Percentiles rank a stretch among this genome's conserved stretches.
Conservation (phyloP, 2,113 vertebrate genomes). For the Heterocephalus glaber region DNA sequence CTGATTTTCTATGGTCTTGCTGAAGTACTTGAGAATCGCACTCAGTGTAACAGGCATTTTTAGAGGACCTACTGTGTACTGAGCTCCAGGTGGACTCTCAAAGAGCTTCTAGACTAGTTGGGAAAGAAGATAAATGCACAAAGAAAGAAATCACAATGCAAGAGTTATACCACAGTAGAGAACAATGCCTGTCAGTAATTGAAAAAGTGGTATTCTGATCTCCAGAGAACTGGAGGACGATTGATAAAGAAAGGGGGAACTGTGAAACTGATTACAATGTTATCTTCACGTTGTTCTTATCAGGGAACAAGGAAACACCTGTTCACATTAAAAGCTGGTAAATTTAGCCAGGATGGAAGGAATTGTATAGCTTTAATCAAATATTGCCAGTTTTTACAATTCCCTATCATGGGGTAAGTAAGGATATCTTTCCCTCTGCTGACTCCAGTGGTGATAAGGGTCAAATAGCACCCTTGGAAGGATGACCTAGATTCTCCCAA, state of each 20-base stretch:
- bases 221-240: conserved; percentile 21
- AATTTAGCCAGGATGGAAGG: conserved; percentile 38
- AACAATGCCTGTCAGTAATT: conserved; percentile 27
- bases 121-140: conserved; percentile 3
- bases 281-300: conserved; percentile 77
- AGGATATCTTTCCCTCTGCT: not conserved
- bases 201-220: conserved; percentile 34
- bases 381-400: conserved; percentile 1
- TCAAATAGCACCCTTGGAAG: not conserved
- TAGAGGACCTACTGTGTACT: not conserved
- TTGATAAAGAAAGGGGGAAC: conserved; percentile 20
- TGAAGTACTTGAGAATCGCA: not conserved
- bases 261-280: conserved; percentile 64
- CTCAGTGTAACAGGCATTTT: not conserved
- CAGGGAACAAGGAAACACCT: conserved; percentile 60
- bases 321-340: conserved; percentile 62
- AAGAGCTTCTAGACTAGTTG: not conserved
- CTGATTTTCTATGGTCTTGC: not conserved
- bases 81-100: not conserved
- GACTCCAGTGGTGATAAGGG: not conserved
- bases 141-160: not conserved
- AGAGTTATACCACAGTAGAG: not conserved
- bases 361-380: conserved; percentile 53
- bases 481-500: conserved; percentile 33
- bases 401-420: not conserved